Percentiles rank a stretch among this genome's conserved stretches.
Evolutionary conservation across 2,797 vertebrate species (phyloP).

Genomic region (Otolemur crassicaudatus): DNA sequence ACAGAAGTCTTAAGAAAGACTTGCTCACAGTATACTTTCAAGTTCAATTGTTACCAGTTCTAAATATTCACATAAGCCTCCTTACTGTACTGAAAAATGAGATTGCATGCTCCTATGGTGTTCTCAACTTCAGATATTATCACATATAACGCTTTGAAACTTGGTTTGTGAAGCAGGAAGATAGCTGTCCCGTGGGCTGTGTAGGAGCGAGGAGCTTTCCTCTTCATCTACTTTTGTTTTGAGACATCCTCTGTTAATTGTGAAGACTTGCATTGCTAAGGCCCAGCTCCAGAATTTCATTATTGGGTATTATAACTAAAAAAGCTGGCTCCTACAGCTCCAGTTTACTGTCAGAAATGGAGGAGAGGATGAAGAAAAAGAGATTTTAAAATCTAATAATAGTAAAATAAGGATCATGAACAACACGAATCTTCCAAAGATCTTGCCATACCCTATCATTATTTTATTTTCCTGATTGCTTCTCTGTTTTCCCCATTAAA

Average conservation of each 20-base stretch:
- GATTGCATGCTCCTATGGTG: accelerated
- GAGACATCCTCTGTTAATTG: background rate
- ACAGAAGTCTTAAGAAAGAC: background rate
- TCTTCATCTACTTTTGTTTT: background rate
- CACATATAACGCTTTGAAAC: background rate
- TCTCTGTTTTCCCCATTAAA: background rate
- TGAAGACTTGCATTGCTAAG: background rate
- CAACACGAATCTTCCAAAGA: background rate
- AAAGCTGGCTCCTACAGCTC: background rate
- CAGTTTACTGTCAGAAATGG: background rate
- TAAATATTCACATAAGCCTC: background rate
- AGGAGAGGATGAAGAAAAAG: background rate
- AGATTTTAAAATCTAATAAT: background rate
- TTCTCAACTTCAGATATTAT: background rate
- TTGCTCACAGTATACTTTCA: background rate
- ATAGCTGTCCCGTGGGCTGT: background rate
- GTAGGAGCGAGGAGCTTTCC: too few relatives aligned
- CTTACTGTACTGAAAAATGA: background rate
- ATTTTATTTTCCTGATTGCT: background rate
- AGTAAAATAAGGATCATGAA: background rate
- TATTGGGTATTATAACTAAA: background rate
- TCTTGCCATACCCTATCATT: background rate
- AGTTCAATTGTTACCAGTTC: background rate
- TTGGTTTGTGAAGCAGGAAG: background rate
- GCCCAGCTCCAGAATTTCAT: background rate